phyloP scores from a whole-genome alignment of 2,113 vertebrate species.

The Catharus bicknelli region DNA sequence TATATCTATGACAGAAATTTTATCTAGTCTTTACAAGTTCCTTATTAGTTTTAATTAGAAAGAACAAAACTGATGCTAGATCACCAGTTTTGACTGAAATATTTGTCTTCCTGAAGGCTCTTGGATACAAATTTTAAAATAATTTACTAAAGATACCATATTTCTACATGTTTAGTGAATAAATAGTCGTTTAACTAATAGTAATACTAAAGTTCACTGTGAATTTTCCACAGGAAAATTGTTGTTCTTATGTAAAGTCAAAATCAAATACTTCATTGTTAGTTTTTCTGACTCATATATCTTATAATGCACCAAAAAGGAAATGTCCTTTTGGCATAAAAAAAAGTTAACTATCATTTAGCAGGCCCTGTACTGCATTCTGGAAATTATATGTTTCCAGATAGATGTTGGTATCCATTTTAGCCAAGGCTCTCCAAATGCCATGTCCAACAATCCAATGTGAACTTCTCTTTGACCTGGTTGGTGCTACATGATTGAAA shows the following conservation, averaged over 20 bases:
- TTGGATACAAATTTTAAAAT: not conserved
- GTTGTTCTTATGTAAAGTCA: not conserved
- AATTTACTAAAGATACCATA: not conserved
- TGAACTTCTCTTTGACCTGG: not conserved
- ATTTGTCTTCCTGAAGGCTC: not conserved
- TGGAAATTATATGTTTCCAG: not conserved
- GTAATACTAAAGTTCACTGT: not conserved
- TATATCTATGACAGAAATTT: not conserved
- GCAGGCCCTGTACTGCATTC: not conserved
- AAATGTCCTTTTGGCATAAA: not conserved
- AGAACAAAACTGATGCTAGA: not conserved
- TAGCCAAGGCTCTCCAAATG: not conserved
- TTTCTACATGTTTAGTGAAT: not conserved
- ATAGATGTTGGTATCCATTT: not conserved
- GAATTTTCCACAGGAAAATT: not conserved
- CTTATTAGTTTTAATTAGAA: not conserved
- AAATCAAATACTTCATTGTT: not conserved
- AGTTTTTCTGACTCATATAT: not conserved
- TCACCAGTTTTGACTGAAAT: not conserved
- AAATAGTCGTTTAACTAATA: not conserved
- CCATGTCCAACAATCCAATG: not conserved
- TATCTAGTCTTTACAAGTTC: not conserved
- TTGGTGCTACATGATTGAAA: not conserved
- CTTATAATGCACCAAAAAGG: not conserved
- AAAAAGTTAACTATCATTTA: not conserved